Percentiles rank a stretch among this genome's conserved stretches.
Conservation (phyloP, 2,113 vertebrate genomes). For the Proterorhinus semilunaris region DNA sequence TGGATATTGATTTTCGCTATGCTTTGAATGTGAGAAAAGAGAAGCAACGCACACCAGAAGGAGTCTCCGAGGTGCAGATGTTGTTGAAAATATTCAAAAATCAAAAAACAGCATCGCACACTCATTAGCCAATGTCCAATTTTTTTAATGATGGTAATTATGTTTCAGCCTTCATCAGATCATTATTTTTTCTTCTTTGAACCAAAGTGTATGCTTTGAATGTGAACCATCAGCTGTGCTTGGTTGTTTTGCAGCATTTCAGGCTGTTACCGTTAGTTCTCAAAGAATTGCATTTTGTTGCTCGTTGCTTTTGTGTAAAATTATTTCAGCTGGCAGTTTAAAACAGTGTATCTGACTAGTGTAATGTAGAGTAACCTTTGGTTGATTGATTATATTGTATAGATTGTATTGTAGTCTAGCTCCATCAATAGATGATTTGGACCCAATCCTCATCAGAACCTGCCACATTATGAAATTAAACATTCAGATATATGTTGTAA, state of each 20-base stretch:
- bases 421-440: slow-evolving; percentile 64
- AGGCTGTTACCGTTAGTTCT: slow-evolving; percentile 43
- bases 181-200: no score
- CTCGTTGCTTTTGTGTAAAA: slow-evolving; percentile 25
- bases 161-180: no score
- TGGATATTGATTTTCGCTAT: slow-evolving; percentile 39
- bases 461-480: slow-evolving; percentile 51
- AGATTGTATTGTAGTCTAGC: slow-evolving; percentile 37
- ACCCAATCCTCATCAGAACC: slow-evolving; percentile 70
- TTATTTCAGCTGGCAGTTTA: slow-evolving; percentile 33
- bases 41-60: no score
- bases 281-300: slow-evolving; percentile 45
- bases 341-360: slow-evolving; percentile 42
- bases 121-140: no score
- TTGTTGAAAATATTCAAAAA: no score
- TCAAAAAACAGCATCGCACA: no score
- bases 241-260: slow-evolving; percentile 27
- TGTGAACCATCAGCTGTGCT: background rate
- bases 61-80: no score
- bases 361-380: slow-evolving; percentile 49
- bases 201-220: slow-evolving; percentile 22
- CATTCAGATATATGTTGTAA: slow-evolving; percentile 20
- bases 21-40: slow-evolving; percentile 16
- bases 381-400: slow-evolving; percentile 59
- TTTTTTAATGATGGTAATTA: no score